Base-by-base conservation (phyloP, 2,797 vertebrate genomes). In the Hydrocynus forskahlii region DNA sequence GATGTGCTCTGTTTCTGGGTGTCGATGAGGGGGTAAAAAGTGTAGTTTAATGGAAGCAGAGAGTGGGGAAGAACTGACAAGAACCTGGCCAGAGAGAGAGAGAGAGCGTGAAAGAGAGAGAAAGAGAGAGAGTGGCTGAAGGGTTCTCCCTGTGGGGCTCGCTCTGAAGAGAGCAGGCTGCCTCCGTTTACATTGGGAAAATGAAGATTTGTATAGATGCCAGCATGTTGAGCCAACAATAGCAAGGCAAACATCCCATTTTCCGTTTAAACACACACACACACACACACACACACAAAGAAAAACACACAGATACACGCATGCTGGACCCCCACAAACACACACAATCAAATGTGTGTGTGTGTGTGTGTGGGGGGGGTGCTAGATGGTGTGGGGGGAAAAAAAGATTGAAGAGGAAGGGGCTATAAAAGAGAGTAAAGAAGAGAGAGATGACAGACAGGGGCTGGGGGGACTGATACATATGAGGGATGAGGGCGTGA, bases 101-200 rank as follows among this genome's bases (percentile, higher is more conserved):
- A 29, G 21, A 10, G 21, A 60, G 59, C 21, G n/a, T 9, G 21
- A 23, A 21, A 23, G 59, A 23, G 59, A 23, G 59, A 3, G 2
- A 23, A 21, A 25, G 60, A 25, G 60, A 29, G 23, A 14, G 23
- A 29, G 23, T 13, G 60, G 38, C 63, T 64, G 64, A 35, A 40
- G 17, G 63, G 54, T 68, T 48, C n/a, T 25, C 50, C 76, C 75
- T 60, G 9, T 12, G 52, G 40, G 62, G 69, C 25, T 62, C 69
- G 35, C 52, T 89, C 86, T 86, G 86, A 88, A 88, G 89, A 91
- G 88, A 89, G 88, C 88, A 84, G 86, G 82, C 88, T 87, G 92
- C 89, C 88, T 87, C 85, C 89, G 90, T 93, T 94, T 94, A 89
- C 91, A 92, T 88, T 91, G 92, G 91, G 89, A 89, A 89, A 89